phyloP scores from a whole-genome alignment of 2,888 invertebrate species.

The Heliothis peltigera region DNA sequence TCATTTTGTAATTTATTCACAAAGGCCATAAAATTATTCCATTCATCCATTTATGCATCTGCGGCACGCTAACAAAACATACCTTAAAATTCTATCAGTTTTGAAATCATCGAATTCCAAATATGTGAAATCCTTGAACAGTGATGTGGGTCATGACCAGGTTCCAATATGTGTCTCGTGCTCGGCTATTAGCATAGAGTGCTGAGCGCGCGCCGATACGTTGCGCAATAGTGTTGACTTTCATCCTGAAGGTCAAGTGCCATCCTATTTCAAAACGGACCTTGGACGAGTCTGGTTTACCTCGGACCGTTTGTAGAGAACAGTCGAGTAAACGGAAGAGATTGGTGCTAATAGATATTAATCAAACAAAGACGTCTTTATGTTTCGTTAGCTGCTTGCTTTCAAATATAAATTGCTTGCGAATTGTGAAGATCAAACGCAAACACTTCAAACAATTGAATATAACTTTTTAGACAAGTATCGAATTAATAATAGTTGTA shows the following conservation, averaged over 20 bases:
- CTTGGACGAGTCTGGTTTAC: slow-evolving; percentile 87
- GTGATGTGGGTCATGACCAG: slow-evolving; percentile 89
- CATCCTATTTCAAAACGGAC: slow-evolving; percentile 90
- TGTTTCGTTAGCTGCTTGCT: slow-evolving; percentile 65
- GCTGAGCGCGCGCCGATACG: slow-evolving; percentile 80
- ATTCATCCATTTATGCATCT: slow-evolving; percentile 70
- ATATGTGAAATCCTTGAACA: slow-evolving; percentile 89
- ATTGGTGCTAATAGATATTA: slow-evolving; percentile 81
- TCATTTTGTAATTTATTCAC: slow-evolving; percentile 34
- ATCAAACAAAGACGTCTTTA: slow-evolving; percentile 76
- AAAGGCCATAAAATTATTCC: slow-evolving; percentile 61
- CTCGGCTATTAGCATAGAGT: slow-evolving; percentile 87
- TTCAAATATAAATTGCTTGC: slow-evolving; percentile 63
- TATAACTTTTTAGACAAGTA: slow-evolving; percentile 63
- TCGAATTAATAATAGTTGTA: slow-evolving; percentile 62
- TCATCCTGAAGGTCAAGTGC: slow-evolving; percentile 90
- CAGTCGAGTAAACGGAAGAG: slow-evolving; percentile 84
- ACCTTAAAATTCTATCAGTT: slow-evolving; percentile 82
- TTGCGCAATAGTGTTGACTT: slow-evolving; percentile 89
- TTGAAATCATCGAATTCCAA: slow-evolving; percentile 88
- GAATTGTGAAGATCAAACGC: slow-evolving; percentile 62
- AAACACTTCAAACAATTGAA: slow-evolving; percentile 64
- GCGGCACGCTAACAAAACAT: slow-evolving; percentile 77
- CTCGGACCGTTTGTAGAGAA: slow-evolving; percentile 80
- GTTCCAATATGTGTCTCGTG: slow-evolving; percentile 85